Evolutionary conservation across 2,113 vertebrate species (phyloP).

Genomic region (Mustela nigripes): DNA sequence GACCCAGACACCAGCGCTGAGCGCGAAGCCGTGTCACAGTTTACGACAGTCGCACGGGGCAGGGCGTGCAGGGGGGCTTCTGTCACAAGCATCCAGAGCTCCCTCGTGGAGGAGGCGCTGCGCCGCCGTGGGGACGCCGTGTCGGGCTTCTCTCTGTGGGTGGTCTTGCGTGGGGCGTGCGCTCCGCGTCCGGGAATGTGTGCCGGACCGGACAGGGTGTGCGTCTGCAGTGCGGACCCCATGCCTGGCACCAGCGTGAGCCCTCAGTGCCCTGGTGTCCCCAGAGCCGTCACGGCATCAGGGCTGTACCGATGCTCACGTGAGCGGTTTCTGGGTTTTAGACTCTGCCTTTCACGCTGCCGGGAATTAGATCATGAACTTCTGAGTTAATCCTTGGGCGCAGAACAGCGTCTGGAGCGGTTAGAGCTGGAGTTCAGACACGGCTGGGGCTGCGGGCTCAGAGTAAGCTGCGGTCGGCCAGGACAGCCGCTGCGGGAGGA

Average conservation of each 20-base stretch:
- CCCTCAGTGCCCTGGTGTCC: neutral
- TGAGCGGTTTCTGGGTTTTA: neutral
- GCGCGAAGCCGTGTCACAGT: neutral
- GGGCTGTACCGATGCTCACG: neutral
- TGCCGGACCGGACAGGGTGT: too few species aligned
- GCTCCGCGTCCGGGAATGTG: neutral
- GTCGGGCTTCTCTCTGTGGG: fast-evolving
- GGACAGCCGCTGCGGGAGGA: neutral
- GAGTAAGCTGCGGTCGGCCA: neutral
- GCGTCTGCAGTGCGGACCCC: neutral
- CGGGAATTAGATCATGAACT: neutral
- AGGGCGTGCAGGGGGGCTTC: neutral
- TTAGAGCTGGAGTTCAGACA: neutral
- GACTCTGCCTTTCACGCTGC: neutral
- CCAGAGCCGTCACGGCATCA: neutral
- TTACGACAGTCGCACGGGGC: neutral
- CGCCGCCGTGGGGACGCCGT: fast-evolving
- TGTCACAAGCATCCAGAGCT: neutral
- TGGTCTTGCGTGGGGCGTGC: neutral
- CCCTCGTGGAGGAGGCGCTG: neutral
- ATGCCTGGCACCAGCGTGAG: neutral
- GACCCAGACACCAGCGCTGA: neutral
- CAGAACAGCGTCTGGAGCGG: neutral
- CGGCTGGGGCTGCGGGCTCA: neutral
- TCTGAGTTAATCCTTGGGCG: neutral